These are phyloP conservation scores for Esox masquinongy DNA, from an alignment of 2,797 vertebrate genomes.

Conservation along the genomic window DNA sequence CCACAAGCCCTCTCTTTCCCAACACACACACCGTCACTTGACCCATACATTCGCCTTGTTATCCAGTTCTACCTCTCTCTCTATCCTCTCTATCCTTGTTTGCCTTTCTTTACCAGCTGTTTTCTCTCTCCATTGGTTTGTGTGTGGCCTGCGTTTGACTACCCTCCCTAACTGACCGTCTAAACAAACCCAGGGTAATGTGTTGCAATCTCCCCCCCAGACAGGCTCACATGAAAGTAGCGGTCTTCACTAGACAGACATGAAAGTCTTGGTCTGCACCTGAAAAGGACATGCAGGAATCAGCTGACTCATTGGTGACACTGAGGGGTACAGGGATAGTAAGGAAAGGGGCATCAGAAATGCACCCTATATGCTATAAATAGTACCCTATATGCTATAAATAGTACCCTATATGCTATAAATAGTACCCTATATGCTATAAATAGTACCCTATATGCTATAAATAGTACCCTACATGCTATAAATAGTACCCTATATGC, in stretches of 20 bases:
- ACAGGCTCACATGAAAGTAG: slow-evolving; percentile 88
- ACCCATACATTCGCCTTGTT: not conserved
- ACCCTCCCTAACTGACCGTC: slow-evolving; percentile 91
- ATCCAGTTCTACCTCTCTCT: slow-evolving; percentile 28
- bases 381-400: no score
- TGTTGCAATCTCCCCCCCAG: slow-evolving; percentile 87
- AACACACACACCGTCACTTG: not conserved
- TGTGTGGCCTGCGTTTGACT: slow-evolving; percentile 89
- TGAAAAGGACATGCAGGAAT: slow-evolving; percentile 43
- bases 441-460: no score
- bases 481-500: no score
- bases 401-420: no score
- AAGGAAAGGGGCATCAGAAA: no score
- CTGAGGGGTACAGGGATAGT: no score
- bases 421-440: no score
- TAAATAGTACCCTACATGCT: no score
- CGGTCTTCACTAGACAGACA: slow-evolving; percentile 78
- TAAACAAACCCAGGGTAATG: slow-evolving; percentile 95
- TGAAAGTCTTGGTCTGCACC: slow-evolving; percentile 58
- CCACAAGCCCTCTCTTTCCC: not conserved
- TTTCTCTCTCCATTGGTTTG: slow-evolving; percentile 70
- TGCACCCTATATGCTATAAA: no score
- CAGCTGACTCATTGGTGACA: no score
- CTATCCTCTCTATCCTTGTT: slow-evolving; percentile 34
- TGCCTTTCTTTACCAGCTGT: slow-evolving; percentile 16